Base-by-base conservation (phyloP, 2,797 vertebrate genomes). In the Malacoraja senta region DNA sequence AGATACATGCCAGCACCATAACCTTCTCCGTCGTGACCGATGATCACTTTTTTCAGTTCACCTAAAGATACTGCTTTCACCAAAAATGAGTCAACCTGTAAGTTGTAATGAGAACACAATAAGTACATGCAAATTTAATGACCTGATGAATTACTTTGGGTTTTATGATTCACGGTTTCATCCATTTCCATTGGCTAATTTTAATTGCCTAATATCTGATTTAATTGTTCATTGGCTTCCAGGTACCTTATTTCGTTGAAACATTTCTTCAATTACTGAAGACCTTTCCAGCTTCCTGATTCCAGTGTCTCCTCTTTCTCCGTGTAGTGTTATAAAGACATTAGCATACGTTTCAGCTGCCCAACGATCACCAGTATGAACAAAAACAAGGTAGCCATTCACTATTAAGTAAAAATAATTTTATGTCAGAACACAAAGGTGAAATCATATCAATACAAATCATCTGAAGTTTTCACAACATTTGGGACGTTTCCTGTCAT, bases 271-370 rank as follows among this genome's bases (percentile, higher is more conserved):
- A 93, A 93, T 76, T 3, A 0, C 78, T 92, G 95, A 93, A 93
- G 95, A 95, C 24, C 93, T 94, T 0, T 94, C 93, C 77, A 96
- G 94, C 93, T 95, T 95, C 91, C 96, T 95, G 58, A 94, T 93
- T 92, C 95, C 95, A 26, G 95, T 94, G 93, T 96, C 95, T 6
- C 95, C 96, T 94, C 94, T 95, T 94, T 94, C 94, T 63, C 95
- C 96, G 93, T 94, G 94, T 12, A 96, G 93, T 77, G 93, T 95
- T 93, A 96, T 93, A 91, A 93, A 96, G 93, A 95, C 93, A 29
- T 95, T 95, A 93, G 96, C 95, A 94, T 93, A 96, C 21, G 95
- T 96, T 94, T 95, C 96, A 93, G 95, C 94, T 94, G 94, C 95
- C 95, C 96, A 96, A 26, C 0, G 0, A 81, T 96, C 93, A 0